phyloP scores from a whole-genome alignment of 1,140 invertebrate genomes.

The Battus philenor region DNA sequence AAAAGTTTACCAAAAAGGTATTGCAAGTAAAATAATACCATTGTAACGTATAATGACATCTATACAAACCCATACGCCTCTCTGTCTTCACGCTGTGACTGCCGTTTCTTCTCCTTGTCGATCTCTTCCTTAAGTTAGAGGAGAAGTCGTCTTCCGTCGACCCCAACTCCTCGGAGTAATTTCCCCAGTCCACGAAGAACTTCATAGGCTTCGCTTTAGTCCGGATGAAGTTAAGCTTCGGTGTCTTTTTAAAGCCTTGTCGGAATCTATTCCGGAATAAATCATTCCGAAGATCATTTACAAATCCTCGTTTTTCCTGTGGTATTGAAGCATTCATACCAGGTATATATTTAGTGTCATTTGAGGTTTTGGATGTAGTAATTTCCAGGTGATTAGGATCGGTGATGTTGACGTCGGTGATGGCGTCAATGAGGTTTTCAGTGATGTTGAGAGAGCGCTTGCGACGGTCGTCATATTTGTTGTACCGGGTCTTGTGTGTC shows the following conservation, averaged over 20 bases:
- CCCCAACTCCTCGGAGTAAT: conserved; percentile 14
- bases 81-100: conserved; percentile 16
- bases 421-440: conserved; percentile 26
- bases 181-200: conserved; percentile 11
- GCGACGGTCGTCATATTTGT: conserved; percentile 23
- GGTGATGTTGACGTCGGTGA: neutral
- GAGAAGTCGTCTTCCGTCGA: conserved; percentile 35
- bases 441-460: conserved; percentile 39
- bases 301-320: neutral
- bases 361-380: neutral
- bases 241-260: conserved; percentile 4
- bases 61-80: conserved; percentile 11
- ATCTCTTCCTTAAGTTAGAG: conserved; percentile 27
- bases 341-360: neutral
- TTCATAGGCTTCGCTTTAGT: conserved; percentile 18
- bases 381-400: neutral
- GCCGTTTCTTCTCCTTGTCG: conserved; percentile 18
- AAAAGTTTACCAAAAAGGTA: neutral
- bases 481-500: conserved; percentile 16
- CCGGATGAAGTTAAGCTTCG: conserved; percentile 21
- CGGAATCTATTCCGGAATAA: conserved; percentile 4
- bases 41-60: neutral
- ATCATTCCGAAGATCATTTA: neutral
- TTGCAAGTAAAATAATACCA: neutral
- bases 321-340: neutral